phyloP scores from a whole-genome alignment of 2,113 vertebrate species.

The Uropsilus gracilis region DNA sequence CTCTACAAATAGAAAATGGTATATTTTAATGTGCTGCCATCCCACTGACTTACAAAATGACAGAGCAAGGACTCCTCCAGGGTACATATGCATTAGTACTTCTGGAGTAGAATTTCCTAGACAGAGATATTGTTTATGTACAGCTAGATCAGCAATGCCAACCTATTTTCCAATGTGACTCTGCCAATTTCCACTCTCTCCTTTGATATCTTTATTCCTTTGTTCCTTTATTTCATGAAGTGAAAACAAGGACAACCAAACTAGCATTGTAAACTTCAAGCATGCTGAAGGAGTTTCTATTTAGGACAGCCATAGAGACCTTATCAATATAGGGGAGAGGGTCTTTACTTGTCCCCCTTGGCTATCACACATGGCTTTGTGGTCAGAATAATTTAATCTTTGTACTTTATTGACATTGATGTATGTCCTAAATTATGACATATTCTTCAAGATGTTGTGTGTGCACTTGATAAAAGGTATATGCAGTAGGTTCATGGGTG shows the following conservation, averaged over 20 bases:
- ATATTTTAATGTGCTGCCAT: too few species aligned
- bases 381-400: too few species aligned
- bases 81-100: background rate
- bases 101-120: background rate
- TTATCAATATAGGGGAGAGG: background rate
- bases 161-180: background rate
- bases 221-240: background rate
- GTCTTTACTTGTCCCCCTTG: background rate
- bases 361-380: too few species aligned
- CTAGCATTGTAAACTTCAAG: background rate
- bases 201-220: background rate
- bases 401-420: too few species aligned
- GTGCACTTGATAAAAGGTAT: too few species aligned
- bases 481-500: too few species aligned
- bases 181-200: background rate
- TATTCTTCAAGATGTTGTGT: too few species aligned
- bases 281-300: background rate
- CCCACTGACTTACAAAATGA: background rate
- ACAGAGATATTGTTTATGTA: background rate
- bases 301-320: background rate
- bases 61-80: background rate
- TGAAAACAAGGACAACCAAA: background rate
- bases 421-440: too few species aligned
- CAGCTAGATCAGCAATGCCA: background rate
- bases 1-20: background rate